phyloP scores from a whole-genome alignment of 2,113 vertebrate species.

The Aptenodytes forsteri region DNA sequence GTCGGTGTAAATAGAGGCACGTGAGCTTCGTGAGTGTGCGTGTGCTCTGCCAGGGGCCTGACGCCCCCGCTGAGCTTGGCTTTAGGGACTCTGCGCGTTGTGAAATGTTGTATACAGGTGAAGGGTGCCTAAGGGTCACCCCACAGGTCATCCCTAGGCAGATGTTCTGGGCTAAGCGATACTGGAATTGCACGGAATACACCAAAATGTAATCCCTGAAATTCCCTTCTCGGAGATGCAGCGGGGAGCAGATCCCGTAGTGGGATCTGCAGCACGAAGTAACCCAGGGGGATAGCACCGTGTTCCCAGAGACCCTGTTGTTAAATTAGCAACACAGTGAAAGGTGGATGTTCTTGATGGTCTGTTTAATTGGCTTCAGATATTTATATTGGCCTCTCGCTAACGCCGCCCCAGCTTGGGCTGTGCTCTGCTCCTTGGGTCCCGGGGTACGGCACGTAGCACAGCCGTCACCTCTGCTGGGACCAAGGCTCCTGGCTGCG shows the following conservation, averaged over 20 bases:
- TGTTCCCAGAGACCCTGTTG: neutral
- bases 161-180: neutral
- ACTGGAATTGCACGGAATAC: accelerated
- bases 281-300: accelerated
- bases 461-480: no score
- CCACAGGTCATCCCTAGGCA: neutral
- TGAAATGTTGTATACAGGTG: no score
- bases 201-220: neutral
- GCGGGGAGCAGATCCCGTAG: neutral
- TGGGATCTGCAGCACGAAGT: neutral
- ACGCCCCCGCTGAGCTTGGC: accelerated
- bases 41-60: no score
- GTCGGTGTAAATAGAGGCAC: neutral
- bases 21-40: accelerated
- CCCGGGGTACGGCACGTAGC: accelerated
- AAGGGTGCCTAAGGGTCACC: no score
- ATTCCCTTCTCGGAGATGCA: accelerated
- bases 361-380: neutral
- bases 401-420: accelerated
- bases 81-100: accelerated
- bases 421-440: neutral
- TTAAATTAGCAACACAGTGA: accelerated
- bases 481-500: neutral
- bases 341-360: neutral
- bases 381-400: accelerated